phyloP scores from a whole-genome alignment of 2,113 vertebrate species.

The Calyptomena viridis region DNA sequence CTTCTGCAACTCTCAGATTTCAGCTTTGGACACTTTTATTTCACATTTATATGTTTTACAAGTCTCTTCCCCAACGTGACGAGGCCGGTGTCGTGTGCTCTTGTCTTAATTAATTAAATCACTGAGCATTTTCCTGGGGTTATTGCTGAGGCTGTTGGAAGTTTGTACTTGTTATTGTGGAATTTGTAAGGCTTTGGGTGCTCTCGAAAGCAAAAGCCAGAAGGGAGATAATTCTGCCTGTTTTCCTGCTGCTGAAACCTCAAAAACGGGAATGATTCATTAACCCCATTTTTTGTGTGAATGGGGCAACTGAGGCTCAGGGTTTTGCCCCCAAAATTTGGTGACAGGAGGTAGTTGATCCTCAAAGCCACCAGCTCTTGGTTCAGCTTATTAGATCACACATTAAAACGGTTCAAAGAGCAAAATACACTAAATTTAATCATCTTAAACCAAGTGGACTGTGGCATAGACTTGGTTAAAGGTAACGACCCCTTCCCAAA shows the following conservation, averaged over 20 bases:
- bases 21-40: background rate
- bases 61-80: background rate
- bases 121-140: background rate
- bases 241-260: background rate
- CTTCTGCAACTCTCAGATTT: background rate
- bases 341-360: background rate
- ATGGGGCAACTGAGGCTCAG: background rate
- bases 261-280: fast-evolving
- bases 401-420: background rate
- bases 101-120: background rate
- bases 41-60: background rate
- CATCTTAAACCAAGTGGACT: background rate
- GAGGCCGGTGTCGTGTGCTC: background rate
- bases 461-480: background rate
- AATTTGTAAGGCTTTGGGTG: background rate
- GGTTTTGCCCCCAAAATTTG: fast-evolving
- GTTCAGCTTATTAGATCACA: fast-evolving
- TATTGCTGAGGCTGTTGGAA: background rate
- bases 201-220: background rate
- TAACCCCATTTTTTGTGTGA: background rate
- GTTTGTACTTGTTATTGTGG: background rate
- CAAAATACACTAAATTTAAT: background rate
- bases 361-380: background rate
- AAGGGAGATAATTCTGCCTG: background rate
- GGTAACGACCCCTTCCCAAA: background rate